These are phyloP conservation scores for Gadopsis bispinosus DNA, from an alignment of 2,797 vertebrate genomes.

Conservation along the genomic window DNA sequence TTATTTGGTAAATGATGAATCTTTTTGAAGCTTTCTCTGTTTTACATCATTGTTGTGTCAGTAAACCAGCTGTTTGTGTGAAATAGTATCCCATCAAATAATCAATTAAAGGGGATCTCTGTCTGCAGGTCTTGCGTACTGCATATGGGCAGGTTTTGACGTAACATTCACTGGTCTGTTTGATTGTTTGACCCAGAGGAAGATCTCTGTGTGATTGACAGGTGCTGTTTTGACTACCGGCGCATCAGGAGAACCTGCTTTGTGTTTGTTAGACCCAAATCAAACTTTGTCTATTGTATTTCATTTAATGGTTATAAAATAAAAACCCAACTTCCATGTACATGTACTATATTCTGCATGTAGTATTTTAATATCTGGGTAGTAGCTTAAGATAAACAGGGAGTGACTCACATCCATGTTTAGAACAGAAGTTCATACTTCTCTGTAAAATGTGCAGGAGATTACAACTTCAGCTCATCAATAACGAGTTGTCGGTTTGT, in stretches of 20 bases:
- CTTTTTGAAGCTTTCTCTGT: too few relatives aligned
- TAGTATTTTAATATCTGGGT: not conserved
- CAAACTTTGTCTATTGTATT: not conserved
- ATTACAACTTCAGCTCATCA: not conserved
- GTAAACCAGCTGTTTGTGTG: too few relatives aligned
- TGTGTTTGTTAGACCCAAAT: not conserved
- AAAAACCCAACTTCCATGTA: not conserved
- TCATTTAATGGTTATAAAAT: not conserved
- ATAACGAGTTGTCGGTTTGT: not conserved
- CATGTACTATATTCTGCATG: not conserved
- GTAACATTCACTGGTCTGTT: not conserved
- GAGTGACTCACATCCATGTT: not conserved
- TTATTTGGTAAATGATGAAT: too few relatives aligned
- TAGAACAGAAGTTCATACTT: not conserved
- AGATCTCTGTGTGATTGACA: not conserved
- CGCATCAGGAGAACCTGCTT: not conserved
- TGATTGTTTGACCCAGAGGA: not conserved
- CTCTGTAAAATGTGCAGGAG: not conserved
- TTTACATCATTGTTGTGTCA: too few relatives aligned
- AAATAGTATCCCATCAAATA: too few relatives aligned
- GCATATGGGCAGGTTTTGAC: not conserved
- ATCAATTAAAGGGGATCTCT: not conserved
- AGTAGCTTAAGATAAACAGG: not conserved
- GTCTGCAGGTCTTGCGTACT: not conserved
- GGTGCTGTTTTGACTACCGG: not conserved